Conservation (phyloP, 2,888 invertebrate genomes). For the Bedellia somnulentella region DNA sequence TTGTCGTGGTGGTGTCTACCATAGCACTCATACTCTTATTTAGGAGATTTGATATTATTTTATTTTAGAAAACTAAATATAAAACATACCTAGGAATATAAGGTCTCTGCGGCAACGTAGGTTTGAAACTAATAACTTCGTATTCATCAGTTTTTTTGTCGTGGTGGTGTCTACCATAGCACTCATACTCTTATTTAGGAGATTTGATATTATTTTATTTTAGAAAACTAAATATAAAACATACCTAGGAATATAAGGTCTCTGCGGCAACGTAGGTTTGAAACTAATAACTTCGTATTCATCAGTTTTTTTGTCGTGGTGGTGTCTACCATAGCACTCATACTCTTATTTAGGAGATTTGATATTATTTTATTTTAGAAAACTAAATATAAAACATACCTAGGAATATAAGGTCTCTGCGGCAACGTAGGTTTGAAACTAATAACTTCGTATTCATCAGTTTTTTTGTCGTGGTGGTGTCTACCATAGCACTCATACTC, state of each 20-base stretch:
- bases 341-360: too few species aligned
- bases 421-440: constrained; percentile 69
- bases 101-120: constrained; percentile 71
- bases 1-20: constrained; percentile 48
- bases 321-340: constrained; percentile 43
- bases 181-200: constrained; percentile 58
- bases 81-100: too few species aligned
- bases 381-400: too few species aligned
- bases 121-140: constrained; percentile 67
- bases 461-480: constrained; percentile 44
- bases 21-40: constrained; percentile 52
- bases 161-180: constrained; percentile 44
- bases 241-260: too few species aligned
- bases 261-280: constrained; percentile 67
- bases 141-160: constrained; percentile 66
- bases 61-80: too few species aligned
- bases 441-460: constrained; percentile 74
- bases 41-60: too few species aligned
- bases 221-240: too few species aligned
- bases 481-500: constrained; percentile 51
- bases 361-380: too few species aligned
- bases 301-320: constrained; percentile 56
- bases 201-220: too few species aligned
- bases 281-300: constrained; percentile 74
- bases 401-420: constrained; percentile 67